Evolutionary conservation across 2,797 vertebrate species (phyloP).

Genomic region (Gobio occitaniae): DNA sequence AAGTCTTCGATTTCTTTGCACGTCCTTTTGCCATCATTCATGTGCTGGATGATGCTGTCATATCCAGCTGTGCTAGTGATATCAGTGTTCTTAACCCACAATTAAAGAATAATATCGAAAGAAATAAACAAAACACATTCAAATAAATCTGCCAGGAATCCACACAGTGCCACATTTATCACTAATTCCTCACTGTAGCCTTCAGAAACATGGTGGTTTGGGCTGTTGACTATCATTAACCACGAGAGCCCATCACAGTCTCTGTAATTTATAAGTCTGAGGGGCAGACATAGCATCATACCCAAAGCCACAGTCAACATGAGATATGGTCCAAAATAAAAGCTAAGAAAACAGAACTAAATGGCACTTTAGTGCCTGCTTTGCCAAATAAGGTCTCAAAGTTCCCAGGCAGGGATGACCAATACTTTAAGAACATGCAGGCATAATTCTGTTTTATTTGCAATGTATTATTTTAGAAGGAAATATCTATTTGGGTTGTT

Average conservation of each 20-base stretch:
- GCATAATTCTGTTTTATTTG: no score
- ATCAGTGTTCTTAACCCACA: slow-evolving; percentile 80
- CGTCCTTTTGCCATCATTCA: slow-evolving; percentile 90
- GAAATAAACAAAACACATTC: not conserved
- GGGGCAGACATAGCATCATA: slow-evolving; percentile 63
- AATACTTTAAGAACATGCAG: not conserved
- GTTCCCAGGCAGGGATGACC: not conserved
- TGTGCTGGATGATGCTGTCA: slow-evolving; percentile 88
- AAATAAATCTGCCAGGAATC: not conserved
- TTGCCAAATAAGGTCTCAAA: slow-evolving; percentile 8
- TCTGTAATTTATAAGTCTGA: slow-evolving; percentile 69
- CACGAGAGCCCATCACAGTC: slow-evolving; percentile 41
- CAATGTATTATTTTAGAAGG: not conserved
- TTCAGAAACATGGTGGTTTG: slow-evolving; percentile 24
- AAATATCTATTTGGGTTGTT: not conserved
- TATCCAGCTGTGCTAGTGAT: slow-evolving; percentile 88
- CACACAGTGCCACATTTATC: not conserved
- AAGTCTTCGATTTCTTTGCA: slow-evolving; percentile 98
- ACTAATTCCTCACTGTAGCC: not conserved
- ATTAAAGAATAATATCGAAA: not conserved
- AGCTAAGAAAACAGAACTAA: slow-evolving; percentile 9
- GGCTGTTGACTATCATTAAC: slow-evolving; percentile 46
- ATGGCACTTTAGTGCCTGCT: slow-evolving; percentile 25
- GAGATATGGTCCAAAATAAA: slow-evolving; percentile 13
- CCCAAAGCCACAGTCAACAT: slow-evolving; percentile 21